phyloP scores from a whole-genome alignment of 2,113 vertebrate species.

The Mus musculus region GRCm39 chr15:6019501-6020000 shows the following conservation, averaged over 20 bases:
- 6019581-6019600: neutral
- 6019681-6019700: neutral
- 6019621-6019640: neutral
- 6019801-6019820: neutral
- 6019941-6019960: too few relatives aligned
- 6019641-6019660: neutral
- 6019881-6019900: too few relatives aligned
- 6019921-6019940: too few relatives aligned
- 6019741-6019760: too few relatives aligned
- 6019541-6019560: neutral
- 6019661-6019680: neutral
- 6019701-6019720: neutral
- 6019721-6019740: neutral
- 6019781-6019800: neutral
- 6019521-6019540: neutral
- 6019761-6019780: neutral
- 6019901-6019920: too few relatives aligned
- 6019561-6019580: neutral
- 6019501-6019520: neutral
- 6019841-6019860: neutral
- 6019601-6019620: neutral
- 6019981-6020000: too few relatives aligned
- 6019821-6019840: neutral
- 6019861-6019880: too few relatives aligned
- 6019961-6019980: too few relatives aligned